Base-by-base conservation (phyloP, 2,888 invertebrate genomes). In the Platerodrilus igneus region DNA sequence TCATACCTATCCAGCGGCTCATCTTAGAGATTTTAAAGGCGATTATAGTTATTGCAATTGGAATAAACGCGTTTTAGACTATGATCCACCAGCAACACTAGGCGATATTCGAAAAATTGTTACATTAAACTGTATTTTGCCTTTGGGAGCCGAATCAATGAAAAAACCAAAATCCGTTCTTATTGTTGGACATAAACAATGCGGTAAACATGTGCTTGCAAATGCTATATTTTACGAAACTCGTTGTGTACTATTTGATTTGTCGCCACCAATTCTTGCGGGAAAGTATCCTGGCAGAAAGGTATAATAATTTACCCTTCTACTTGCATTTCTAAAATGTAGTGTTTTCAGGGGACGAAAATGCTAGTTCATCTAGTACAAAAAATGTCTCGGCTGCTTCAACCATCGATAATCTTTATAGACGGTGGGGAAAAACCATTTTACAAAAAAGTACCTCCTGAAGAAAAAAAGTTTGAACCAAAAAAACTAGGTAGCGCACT, bases 161-260 rank as follows among this genome's bases (percentile, higher is more conserved):
- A 63, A 68, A 32, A 69, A 68, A 33, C 65, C 69, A 5, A 72
- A 73, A 61, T 77, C 83, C 0, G 76, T 86, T 13, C 63, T 86
- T 33, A 69, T 90, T 13, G 78, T 78, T 16, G 89, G 89, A 0
- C 80, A 86, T 1, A 70, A 76, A 30, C 74, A 76, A 16, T 72
- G 75, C 19, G 89, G 88, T 0, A 88, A 89, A 64, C 77, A 75
- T 55, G 73, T 82, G 44, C 64, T 90, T 34, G 76, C 79, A 0
- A 75, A 86, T 53, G 84, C 85, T 0, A 72, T 90, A 16, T 87
- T 86, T 48, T 78, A 78, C 2, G 86, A 86, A 67, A 76, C 83
- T 1, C 80, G 81, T 31, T 80, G 87, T 3, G 78, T 85, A 23
- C 63, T 89, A 8, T 82, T 90, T 59, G 87, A 90, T 56, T 66